Conservation (phyloP, 1,140 invertebrate genomes). For the Meteorus sp. region DNA sequence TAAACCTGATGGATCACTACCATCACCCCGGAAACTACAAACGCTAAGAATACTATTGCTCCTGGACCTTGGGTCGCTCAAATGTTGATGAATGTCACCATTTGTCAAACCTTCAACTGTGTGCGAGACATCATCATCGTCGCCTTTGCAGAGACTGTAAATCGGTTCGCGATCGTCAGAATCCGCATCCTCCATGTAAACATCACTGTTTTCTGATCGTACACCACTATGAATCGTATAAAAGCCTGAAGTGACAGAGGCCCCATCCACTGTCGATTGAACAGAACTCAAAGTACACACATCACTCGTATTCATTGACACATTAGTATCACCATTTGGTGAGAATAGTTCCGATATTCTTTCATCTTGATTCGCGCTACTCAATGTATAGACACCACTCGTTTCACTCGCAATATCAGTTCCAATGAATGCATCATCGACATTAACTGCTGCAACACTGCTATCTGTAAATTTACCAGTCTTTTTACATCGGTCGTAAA, state of each 20-base stretch:
- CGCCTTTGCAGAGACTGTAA: conserved; percentile 49
- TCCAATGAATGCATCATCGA: conserved; percentile 33
- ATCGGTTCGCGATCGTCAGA: conserved; percentile 46
- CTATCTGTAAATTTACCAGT: conserved; percentile 48
- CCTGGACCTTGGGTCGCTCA: conserved; percentile 55
- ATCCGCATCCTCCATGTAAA: conserved; percentile 45
- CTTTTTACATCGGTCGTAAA: conserved; percentile 58
- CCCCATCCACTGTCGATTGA: conserved; percentile 55
- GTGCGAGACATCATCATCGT: conserved; percentile 36
- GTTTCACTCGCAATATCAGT: conserved; percentile 67
- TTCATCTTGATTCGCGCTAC: conserved; percentile 66
- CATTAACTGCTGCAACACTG: neutral
- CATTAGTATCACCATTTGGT: conserved; percentile 43
- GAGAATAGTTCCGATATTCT: conserved; percentile 46
- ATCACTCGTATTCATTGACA: conserved; percentile 47
- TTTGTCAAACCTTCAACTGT: conserved; percentile 4
- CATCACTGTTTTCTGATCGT: conserved; percentile 49
- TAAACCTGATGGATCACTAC: conserved; percentile 78
- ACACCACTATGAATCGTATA: conserved; percentile 57
- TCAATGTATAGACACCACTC: conserved; percentile 75
- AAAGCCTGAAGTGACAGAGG: conserved; percentile 56
- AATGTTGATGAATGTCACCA: conserved; percentile 32
- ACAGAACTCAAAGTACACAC: conserved; percentile 50
- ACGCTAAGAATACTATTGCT: conserved; percentile 77
- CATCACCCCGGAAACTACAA: conserved; percentile 80